Base-by-base conservation (phyloP, 2,888 invertebrate genomes). In the Lycia hirtaria region DNA sequence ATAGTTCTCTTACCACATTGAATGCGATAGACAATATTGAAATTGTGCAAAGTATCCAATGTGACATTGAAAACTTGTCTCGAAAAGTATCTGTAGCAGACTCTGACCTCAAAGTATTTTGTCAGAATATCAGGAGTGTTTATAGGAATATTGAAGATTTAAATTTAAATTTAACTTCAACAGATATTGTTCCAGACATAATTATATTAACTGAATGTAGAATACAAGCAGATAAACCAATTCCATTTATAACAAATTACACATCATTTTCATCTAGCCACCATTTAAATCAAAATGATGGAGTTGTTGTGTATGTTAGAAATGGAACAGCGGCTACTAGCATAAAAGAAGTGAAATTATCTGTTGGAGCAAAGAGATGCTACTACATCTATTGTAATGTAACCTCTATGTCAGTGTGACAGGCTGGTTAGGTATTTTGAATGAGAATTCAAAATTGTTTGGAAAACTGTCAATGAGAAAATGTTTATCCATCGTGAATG, bases 201-300 rank as follows among this genome's bases (percentile, higher is more conserved):
- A 3, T 33, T 10, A 45, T 33, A 6, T 20, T 45, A 45, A 45
- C 45, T 32, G 33, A 33, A 45, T 33, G 32, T 26, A 20, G 32
- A 33, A 33, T 33, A 45, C n/a, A 32, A 7, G 12, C 33, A 12
- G 20, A 45, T 45, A 45, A 45, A 33, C 45, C 33, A 22, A 45
- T 33, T 12, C 33, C 45, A n/a, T 26, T 14, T 33, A 7, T 45
- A 22, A 33, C 45, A 33, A 45, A 45, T 33, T 44, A 22, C 5
- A 22, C 5, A 22, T 22, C 22, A 22, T 22, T 22, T 22, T 3
- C 22, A 22, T 4, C 22, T 4, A 22, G 4, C 3, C 22, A 22
- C 22, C 22, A 22, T 4, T 5, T 22, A 22, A 22, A 22, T 22
- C 32, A 33, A 17, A 22, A 30, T 44, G 19, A 32, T n/a, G n/a